Base-by-base conservation (phyloP, 2,797 vertebrate species). In the Echeneis naucrates region DNA sequence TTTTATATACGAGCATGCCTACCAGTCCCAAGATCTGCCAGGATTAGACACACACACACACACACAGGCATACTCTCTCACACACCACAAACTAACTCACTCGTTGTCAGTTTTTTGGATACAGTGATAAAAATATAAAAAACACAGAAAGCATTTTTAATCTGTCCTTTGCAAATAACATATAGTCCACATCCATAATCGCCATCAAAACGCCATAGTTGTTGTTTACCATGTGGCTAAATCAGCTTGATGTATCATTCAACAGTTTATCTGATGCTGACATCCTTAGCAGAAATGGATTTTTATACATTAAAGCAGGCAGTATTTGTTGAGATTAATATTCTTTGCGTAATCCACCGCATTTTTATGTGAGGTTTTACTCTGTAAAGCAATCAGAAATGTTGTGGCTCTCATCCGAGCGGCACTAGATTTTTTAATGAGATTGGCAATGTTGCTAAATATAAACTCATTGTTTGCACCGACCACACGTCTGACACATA, bases 301-400 rank as follows among this genome's bases (percentile, higher is more conserved):
- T 72, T 61, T 56, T 72, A 55, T 75, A 81, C 81, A 78, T 87
- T 74, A 77, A n/a, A 59, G 67, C 23, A 2, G 26, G 51, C 60
- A 74, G 83, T 72, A 75, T 80, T 80, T 66, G 13, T 17, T 26
- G 57, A 72, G 77, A 82, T 85, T 88, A 81, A 72, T 81, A 81
- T 55, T 71, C 55, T 74, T 61, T 71, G 45, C 68, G 8, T 82
- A 88, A 90, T 86, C 79, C 75, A 68, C 10, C 60, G 48, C 26
- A 19, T 52, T 75, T 33, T 77, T 83, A 58, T 69, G 52, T 12
- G 19, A 74, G 74, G 59, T 86, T 86, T 82, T 66, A 56, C 45
- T 47, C 64, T 19, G 30, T 17, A 37, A 69, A 68, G 61, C 76
- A 76, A 77, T 72, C 68, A 76, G 37, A 44, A 37, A 62, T 69